phyloP scores from a whole-genome alignment of 2,113 vertebrate species.

The Probosciger aterrimus region DNA sequence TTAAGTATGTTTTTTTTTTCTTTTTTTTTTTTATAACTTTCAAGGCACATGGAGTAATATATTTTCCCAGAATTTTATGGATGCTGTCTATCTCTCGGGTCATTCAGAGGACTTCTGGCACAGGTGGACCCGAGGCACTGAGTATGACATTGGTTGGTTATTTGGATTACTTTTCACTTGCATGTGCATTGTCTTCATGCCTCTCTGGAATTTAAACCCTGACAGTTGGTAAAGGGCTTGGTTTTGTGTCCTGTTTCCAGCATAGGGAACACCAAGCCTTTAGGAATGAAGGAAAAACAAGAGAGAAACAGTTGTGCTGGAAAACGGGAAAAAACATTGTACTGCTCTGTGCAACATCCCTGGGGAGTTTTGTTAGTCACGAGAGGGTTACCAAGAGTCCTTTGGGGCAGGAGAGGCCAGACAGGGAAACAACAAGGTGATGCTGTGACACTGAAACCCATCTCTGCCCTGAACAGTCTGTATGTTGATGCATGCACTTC shows the following conservation, averaged over 20 bases:
- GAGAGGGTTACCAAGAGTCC: not conserved
- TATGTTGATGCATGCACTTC: fast-evolving
- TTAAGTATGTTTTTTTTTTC: not conserved
- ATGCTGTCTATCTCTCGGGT: conserved; percentile 64
- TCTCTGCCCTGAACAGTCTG: not conserved
- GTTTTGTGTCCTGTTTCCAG: not conserved
- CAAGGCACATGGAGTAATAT: conserved; percentile 79
- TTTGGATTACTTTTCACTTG: not conserved
- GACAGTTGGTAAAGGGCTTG: not conserved
- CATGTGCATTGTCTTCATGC: not conserved
- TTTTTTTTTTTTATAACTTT: not conserved
- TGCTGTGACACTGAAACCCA: not conserved
- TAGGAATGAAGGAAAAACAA: not conserved
- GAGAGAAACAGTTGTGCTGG: not conserved
- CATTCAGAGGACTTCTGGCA: conserved; percentile 66
- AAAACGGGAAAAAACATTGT: not conserved
- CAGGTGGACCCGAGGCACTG: conserved; percentile 40
- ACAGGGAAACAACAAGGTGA: not conserved
- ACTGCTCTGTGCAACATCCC: not conserved
- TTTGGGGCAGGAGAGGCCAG: not conserved
- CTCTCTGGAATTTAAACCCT: not conserved
- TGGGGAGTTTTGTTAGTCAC: not conserved
- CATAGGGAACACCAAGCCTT: not conserved
- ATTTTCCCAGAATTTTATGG: conserved; percentile 75
- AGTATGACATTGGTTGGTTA: conserved; percentile 45